Base-by-base conservation (phyloP, 2,888 invertebrate species). In the Drosophila borealis region DNA sequence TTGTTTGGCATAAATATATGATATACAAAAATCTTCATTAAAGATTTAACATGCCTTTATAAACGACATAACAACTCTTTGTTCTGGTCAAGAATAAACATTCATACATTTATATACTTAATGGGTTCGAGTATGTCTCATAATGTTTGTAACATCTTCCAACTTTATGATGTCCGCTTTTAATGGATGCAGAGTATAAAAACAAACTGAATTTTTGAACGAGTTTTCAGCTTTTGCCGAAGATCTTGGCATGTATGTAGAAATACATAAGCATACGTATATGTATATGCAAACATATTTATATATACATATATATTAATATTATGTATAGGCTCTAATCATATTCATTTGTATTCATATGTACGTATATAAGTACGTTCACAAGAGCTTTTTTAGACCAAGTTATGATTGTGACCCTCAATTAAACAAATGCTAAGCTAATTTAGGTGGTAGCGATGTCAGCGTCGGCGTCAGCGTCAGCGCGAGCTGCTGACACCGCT, bases 401-500 rank as follows among this genome's bases (percentile, higher is more conserved):
- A 57, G 53, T 72, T 72, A 63, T 72, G 37, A 46, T 46, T 70
- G 62, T 56, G 68, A 57, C 65, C 60, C 53, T 70, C 59, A 65
- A 62, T 56, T 41, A 55, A 67, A 48, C 50, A 70, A 66, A 65
- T 53, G 57, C 69, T 45, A 36, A 21, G 61, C 51, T 61, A 56
- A 73, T 69, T 69, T 56, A 50, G 74, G 74, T 70, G 61, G 68
- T 55, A 42, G 62, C 63, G 66, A 51, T 64, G 75, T 48, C 57
- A 49, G 14, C 59, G 46, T 39, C 37, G 4, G 25, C 17, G 62
- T 42, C 54, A 44, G 10, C 33, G 71, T 63, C 57, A 42, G 37
- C 66, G 76, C 59, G 44, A 69, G 51, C 70, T 71, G 64, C 59
- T n/a, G 33, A 8, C 65, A 53, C 53, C 63, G 72, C 77, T 79